Evolutionary conservation across 2,113 vertebrate species (phyloP).

Genomic region (Apteryx mantelli): DNA sequence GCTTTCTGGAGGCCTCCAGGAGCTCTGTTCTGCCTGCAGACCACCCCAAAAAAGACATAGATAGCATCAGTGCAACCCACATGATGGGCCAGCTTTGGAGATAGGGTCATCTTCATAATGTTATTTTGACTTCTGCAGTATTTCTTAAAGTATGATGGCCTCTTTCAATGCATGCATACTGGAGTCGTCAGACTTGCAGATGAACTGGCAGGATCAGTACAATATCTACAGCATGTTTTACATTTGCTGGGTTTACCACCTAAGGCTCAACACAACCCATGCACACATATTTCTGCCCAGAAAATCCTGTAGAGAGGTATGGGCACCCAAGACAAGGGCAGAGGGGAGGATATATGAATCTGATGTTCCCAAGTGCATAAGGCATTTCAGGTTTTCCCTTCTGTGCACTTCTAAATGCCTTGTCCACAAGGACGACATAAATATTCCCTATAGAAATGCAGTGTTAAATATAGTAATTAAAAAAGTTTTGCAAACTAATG

Average conservation of each 20-base stretch:
- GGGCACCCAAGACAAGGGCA: neutral
- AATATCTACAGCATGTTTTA: neutral
- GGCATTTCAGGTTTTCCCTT: neutral
- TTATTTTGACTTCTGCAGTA: neutral
- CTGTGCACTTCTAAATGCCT: neutral
- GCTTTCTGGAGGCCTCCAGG: neutral
- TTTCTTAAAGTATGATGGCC: neutral
- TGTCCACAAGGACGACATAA: constrained; percentile 26
- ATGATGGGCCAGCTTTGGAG: neutral
- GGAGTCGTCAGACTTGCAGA: neutral
- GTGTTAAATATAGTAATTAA: constrained; percentile 33
- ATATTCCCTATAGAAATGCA: constrained; percentile 45
- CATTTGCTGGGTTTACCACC: neutral
- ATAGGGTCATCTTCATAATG: neutral
- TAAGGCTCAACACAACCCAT: neutral
- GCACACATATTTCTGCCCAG: neutral
- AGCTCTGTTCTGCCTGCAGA: neutral
- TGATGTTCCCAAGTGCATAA: neutral
- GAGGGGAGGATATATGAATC: neutral
- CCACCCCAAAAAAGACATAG: neutral
- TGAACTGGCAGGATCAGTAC: neutral
- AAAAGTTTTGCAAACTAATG: neutral
- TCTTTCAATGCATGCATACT: neutral
- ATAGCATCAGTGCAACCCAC: neutral
- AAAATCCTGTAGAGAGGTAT: neutral